phyloP scores from a whole-genome alignment of 2,113 vertebrate species.

The Danio rerio region GRCz12tu NC_133196.1:9262501-9263000 shows the following conservation, averaged over 20 bases:
- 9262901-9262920: too few species aligned
- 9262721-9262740: neutral
- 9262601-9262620: neutral
- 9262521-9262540: neutral
- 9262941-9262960: too few species aligned
- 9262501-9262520: neutral
- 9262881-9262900: neutral
- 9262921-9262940: too few species aligned
- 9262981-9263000: too few species aligned
- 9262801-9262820: neutral
- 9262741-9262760: neutral
- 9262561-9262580: neutral
- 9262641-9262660: neutral
- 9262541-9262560: neutral
- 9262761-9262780: neutral
- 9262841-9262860: neutral
- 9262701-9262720: neutral
- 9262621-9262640: neutral
- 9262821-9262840: neutral
- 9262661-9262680: neutral
- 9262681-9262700: neutral
- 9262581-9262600: neutral
- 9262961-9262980: too few species aligned
- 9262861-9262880: neutral
- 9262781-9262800: neutral